Evolutionary conservation across 1,140 invertebrate genomes (phyloP).

Genomic region (Aphidius ervi): DNA sequence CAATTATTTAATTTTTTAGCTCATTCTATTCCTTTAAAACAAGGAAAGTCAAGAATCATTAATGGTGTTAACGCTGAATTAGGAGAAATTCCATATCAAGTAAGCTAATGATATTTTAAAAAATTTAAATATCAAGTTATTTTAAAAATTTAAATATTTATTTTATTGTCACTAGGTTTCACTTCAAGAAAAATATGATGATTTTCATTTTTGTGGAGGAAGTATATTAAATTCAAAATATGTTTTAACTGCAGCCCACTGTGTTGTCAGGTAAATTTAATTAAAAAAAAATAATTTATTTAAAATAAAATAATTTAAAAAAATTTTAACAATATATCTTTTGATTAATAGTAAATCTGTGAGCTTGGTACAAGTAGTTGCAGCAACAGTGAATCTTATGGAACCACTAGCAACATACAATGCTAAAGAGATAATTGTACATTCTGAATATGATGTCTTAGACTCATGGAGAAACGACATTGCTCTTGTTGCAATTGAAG

Average conservation of each 20-base stretch:
- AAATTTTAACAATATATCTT: neutral
- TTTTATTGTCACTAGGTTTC: constrained; percentile 26
- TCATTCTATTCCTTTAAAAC: neutral
- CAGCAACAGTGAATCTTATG: constrained; percentile 21
- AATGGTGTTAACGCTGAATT: constrained; percentile 28
- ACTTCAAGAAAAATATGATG: constrained; percentile 15
- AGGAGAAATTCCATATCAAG: constrained; percentile 37
- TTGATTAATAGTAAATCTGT: constrained; percentile 1
- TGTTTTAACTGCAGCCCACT: constrained; percentile 53
- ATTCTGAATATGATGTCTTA: constrained; percentile 19
- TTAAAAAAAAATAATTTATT: constrained; percentile 8
- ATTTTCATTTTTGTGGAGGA: constrained; percentile 48
- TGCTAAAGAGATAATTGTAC: constrained; percentile 24
- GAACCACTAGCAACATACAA: neutral
- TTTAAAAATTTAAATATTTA: constrained; percentile 6
- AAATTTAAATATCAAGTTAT: neutral
- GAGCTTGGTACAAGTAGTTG: constrained; percentile 14
- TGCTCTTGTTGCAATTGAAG: constrained; percentile 25
- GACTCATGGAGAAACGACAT: constrained; percentile 33
- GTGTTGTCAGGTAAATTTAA: constrained; percentile 33
- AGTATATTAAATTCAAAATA: constrained; percentile 48
- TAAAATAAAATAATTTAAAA: constrained; percentile 8
- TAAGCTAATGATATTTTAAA: constrained; percentile 21
- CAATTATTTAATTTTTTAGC: no score
- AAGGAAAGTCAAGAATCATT: constrained; percentile 24